Evolutionary conservation across 2,888 invertebrate species (phyloP).

Genomic region (Hemaris fuciformis): DNA sequence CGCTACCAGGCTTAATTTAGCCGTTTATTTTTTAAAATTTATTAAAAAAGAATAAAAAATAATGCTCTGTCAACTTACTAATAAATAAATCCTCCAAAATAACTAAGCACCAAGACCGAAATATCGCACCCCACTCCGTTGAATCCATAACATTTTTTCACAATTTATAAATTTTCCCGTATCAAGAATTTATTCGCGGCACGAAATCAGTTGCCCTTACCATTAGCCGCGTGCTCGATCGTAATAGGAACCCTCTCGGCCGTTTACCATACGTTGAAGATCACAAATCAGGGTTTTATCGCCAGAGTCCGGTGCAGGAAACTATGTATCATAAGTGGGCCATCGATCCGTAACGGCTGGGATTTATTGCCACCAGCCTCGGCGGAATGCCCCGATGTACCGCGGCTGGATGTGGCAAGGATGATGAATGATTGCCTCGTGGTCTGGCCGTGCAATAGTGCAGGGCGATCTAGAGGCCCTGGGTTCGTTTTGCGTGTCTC

Average conservation of each 20-base stretch:
- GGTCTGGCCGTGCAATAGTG: neutral
- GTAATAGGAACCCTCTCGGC: conserved; percentile 17
- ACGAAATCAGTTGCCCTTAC: conserved; percentile 21
- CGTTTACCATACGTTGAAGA: conserved; percentile 24
- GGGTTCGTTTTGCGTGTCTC: no score
- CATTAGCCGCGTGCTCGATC: conserved; percentile 20
- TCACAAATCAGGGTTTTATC: conserved; percentile 63
- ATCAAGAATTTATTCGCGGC: neutral
- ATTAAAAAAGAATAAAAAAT: no score
- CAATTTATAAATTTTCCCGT: neutral
- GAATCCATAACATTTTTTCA: neutral
- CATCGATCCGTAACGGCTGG: conserved; percentile 60
- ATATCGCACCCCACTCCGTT: neutral
- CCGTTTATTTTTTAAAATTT: no score
- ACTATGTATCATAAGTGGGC: conserved; percentile 66
- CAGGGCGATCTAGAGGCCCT: no score
- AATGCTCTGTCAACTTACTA: no score
- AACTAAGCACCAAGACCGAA: neutral
- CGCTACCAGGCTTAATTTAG: no score
- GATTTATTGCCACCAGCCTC: conserved; percentile 51
- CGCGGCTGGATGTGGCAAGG: conserved; percentile 30
- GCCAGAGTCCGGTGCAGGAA: conserved; percentile 51
- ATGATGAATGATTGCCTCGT: no score
- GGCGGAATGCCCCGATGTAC: conserved; percentile 17
- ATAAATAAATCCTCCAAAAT: neutral